Percentiles rank a stretch among this genome's conserved stretches.
Evolutionary conservation across 2,797 vertebrate species (phyloP).

Genomic region (Aeoliscus strigatus): DNA sequence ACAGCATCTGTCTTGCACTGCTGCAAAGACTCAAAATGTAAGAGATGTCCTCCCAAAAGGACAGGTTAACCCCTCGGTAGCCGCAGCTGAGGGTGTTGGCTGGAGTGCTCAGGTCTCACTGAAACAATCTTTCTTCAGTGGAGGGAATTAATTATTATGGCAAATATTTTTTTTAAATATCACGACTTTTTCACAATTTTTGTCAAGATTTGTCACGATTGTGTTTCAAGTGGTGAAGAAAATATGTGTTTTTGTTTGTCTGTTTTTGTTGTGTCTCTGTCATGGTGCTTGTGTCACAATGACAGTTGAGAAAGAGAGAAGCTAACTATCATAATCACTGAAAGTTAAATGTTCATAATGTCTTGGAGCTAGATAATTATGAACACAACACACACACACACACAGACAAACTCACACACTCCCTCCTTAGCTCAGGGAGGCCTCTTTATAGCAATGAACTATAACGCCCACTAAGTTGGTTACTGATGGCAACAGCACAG

Average conservation of each 20-base stretch:
- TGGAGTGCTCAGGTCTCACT: no score
- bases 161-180: no score
- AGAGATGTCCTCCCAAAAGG: slow-evolving; percentile 21
- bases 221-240: background rate
- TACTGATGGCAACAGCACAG: slow-evolving; percentile 37
- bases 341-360: slow-evolving; percentile 22
- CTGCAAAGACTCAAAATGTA: slow-evolving; percentile 35
- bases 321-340: slow-evolving; percentile 19
- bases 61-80: slow-evolving; percentile 14
- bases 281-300: background rate
- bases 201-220: background rate
- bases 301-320: slow-evolving; percentile 16
- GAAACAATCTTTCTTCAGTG: no score
- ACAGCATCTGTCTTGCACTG: slow-evolving; percentile 39
- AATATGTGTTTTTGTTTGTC: slow-evolving; percentile 3
- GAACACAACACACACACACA: slow-evolving; percentile 10
- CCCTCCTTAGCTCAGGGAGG: slow-evolving; percentile 15
- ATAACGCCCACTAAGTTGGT: slow-evolving; percentile 44
- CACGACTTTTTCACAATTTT: no score
- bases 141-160: no score
- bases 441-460: slow-evolving; percentile 35
- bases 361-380: slow-evolving; percentile 28
- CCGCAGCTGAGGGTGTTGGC: no score
- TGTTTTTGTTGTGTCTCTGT: slow-evolving; percentile 2
- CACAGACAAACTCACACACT: slow-evolving; percentile 2